Conservation (phyloP, 2,113 vertebrate species). For the Pangasianodon hypophthalmus region DNA sequence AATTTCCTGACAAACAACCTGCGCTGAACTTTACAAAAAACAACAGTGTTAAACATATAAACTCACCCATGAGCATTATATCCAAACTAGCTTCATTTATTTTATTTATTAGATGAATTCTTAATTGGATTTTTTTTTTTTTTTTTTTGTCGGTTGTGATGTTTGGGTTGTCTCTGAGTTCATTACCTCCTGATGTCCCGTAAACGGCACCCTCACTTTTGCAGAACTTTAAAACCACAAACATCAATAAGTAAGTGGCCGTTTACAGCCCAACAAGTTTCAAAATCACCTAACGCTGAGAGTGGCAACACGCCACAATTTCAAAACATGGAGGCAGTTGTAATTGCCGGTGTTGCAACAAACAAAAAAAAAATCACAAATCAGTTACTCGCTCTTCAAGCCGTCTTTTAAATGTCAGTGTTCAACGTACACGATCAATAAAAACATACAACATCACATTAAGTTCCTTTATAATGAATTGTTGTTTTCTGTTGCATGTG, state of each 20-base stretch:
- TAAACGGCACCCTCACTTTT: constrained; percentile 35
- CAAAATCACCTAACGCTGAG: constrained; percentile 50
- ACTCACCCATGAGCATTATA: background rate
- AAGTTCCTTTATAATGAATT: background rate
- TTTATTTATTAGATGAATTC: background rate
- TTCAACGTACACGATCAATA: background rate
- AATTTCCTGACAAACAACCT: too few relatives aligned
- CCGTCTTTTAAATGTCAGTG: background rate
- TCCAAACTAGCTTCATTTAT: too few relatives aligned
- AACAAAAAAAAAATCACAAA: constrained; percentile 30
- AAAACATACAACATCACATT: background rate
- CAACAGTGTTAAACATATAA: background rate
- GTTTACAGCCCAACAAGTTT: constrained; percentile 45
- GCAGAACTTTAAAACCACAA: constrained; percentile 35
- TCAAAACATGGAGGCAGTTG: constrained; percentile 54
- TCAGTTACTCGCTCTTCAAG: constrained; percentile 3
- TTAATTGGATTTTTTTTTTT: background rate
- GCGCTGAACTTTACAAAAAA: background rate
- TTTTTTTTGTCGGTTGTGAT: background rate
- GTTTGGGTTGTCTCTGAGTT: background rate
- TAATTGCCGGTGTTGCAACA: constrained; percentile 44
- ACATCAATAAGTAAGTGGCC: constrained; percentile 47
- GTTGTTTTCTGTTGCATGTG: background rate
- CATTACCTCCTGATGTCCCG: background rate
- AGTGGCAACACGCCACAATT: constrained; percentile 48